Percentiles rank a stretch among this genome's conserved stretches.
These are phyloP conservation scores for Nomada flava DNA, from an alignment of 2,888 invertebrate species.

Conservation along the genomic window DNA sequence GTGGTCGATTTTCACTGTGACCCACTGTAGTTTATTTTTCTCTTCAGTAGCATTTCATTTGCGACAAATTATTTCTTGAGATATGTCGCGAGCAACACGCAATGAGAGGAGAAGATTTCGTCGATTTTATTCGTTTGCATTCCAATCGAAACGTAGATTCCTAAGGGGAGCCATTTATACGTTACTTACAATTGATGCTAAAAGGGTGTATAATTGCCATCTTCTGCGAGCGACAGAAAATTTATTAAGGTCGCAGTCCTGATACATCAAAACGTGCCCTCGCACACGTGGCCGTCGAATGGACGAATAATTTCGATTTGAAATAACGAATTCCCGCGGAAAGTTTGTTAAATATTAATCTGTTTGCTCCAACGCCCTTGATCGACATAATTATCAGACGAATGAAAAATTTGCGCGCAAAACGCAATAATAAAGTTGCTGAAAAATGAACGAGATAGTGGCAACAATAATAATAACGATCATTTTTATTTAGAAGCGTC, in stretches of 20 bases:
- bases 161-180: no score
- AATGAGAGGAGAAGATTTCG: no score
- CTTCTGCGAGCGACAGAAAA: no score
- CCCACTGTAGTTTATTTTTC: no score
- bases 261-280: background rate
- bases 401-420: background rate
- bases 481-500: background rate
- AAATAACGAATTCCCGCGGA: background rate
- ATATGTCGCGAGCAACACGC: no score
- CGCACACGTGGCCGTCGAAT: background rate
- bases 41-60: no score
- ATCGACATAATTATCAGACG: conserved; percentile 14
- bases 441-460: conserved; percentile 16
- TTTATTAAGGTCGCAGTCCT: no score
- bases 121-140: no score
- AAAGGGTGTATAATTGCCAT: no score
- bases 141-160: no score
- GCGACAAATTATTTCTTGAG: no score
- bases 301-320: background rate
- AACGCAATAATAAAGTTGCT: conserved; percentile 22
- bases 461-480: conserved; percentile 6
- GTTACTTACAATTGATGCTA: no score
- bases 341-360: conserved; percentile 5
- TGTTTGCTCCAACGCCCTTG: conserved; percentile 9
- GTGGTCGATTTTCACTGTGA: background rate